These are phyloP conservation scores for Hirtodrosophila duncani DNA, from an alignment of 2,888 invertebrate species.

Conservation along the genomic window DNA sequence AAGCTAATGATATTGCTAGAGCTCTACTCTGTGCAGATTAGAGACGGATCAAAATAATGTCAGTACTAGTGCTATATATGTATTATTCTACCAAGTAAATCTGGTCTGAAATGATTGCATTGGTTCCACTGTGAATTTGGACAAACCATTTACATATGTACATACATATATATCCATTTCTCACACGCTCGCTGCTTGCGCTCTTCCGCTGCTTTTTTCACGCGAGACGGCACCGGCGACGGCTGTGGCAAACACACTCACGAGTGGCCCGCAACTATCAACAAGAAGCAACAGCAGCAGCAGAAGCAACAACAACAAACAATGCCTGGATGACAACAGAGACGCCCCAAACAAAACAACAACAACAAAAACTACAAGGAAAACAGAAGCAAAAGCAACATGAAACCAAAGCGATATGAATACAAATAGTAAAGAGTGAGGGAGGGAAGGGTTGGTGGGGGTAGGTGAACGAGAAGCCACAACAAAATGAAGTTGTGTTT, in stretches of 20 bases:
- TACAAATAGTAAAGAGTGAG: slow-evolving; percentile 40
- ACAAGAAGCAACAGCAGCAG: not conserved
- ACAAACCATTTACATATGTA: slow-evolving; percentile 54
- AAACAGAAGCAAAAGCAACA: slow-evolving; percentile 5
- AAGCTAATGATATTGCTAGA: too few relatives aligned
- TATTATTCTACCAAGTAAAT: not conserved
- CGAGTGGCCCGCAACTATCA: slow-evolving; percentile 17
- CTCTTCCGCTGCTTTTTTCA: too few relatives aligned
- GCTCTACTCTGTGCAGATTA: too few relatives aligned
- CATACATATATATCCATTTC: slow-evolving; percentile 63
- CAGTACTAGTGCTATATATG: not conserved
- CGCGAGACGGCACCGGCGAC: too few relatives aligned
- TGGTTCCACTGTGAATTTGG: slow-evolving; percentile 41
- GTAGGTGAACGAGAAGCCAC: slow-evolving; percentile 6
- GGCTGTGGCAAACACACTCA: too few relatives aligned
- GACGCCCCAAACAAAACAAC: not conserved
- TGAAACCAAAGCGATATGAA: slow-evolving; percentile 35
- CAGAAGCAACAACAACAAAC: not conserved
- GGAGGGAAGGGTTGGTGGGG: not conserved
- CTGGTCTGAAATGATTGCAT: not conserved
- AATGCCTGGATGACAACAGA: slow-evolving; percentile 1
- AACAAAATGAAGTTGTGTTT: not conserved
- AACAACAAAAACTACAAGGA: slow-evolving; percentile 1
- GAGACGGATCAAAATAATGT: slow-evolving; percentile 6
- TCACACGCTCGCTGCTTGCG: slow-evolving; percentile 51